phyloP scores from a whole-genome alignment of 2,113 vertebrate genomes.

The Stercorarius parasiticus region DNA sequence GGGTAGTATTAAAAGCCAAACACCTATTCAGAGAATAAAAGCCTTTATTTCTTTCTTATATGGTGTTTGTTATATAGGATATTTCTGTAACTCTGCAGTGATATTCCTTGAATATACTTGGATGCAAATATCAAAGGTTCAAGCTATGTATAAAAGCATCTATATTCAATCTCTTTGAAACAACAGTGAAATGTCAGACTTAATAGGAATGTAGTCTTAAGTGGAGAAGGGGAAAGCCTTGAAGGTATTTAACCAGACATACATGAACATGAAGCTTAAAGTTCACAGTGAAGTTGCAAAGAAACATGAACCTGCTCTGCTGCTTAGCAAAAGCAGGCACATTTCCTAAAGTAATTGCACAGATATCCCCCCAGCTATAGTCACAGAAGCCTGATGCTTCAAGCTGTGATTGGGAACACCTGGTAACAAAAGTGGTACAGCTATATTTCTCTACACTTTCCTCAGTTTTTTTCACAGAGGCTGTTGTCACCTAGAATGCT shows the following conservation, averaged over 20 bases:
- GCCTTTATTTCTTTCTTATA: neutral
- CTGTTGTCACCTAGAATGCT: neutral
- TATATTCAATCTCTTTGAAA: constrained; percentile 22
- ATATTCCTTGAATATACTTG: neutral
- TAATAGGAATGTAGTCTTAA: constrained; percentile 4
- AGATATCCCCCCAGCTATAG: neutral
- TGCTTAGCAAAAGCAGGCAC: neutral
- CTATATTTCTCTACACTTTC: neutral
- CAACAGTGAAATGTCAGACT: constrained; percentile 45
- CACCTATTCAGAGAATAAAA: neutral
- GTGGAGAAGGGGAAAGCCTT: neutral
- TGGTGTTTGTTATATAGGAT: neutral
- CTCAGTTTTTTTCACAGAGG: neutral
- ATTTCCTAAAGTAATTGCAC: neutral
- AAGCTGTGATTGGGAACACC: neutral
- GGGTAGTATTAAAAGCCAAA: neutral
- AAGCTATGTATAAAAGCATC: neutral
- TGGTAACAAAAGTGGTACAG: neutral
- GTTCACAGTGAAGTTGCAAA: neutral
- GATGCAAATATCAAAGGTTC: constrained; percentile 56
- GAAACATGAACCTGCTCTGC: neutral
- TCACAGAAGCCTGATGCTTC: neutral
- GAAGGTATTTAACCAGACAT: constrained; percentile 16
- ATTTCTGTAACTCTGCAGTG: neutral
- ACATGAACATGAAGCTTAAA: neutral